Percentiles rank a stretch among this genome's conserved stretches.
phyloP scores from a whole-genome alignment of 2,113 vertebrate genomes.

The Camelus dromedarius region DNA sequence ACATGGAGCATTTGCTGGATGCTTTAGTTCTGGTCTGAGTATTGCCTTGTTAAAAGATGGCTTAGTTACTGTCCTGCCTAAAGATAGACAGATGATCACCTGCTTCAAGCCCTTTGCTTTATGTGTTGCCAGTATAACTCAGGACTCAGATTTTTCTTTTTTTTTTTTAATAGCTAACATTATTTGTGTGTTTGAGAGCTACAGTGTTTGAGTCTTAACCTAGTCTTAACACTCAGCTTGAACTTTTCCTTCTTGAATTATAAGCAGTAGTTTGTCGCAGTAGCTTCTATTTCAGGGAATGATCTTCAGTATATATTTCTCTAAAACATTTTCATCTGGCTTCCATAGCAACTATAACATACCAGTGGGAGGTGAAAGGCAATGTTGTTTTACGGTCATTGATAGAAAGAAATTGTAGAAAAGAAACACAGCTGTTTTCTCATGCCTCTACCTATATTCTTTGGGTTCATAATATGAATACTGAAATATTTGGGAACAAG shows the following conservation, averaged over 20 bases:
- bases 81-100: not conserved
- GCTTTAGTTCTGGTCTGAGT: not conserved
- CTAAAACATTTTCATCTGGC: slow-evolving; percentile 33
- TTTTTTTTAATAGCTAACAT: not conserved
- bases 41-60: not conserved
- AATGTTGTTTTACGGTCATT: not conserved
- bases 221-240: not conserved
- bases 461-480: not conserved
- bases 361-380: not conserved
- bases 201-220: not conserved
- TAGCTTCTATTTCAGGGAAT: slow-evolving; percentile 1
- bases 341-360: not conserved
- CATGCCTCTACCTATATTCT: not conserved
- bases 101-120: not conserved
- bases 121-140: not conserved
- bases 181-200: slow-evolving; percentile 48
- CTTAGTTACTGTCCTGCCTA: not conserved
- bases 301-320: slow-evolving; percentile 50
- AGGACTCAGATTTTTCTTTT: not conserved
- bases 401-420: not conserved
- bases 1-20: not conserved
- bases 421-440: slow-evolving; percentile 12
- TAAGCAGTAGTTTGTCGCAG: not conserved
- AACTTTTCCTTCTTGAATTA: slow-evolving; percentile 59
- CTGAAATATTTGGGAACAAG: not conserved